These are phyloP conservation scores for Petrocephalus microphthalmus DNA, from an alignment of 2,113 vertebrate species.

Conservation along the genomic window DNA sequence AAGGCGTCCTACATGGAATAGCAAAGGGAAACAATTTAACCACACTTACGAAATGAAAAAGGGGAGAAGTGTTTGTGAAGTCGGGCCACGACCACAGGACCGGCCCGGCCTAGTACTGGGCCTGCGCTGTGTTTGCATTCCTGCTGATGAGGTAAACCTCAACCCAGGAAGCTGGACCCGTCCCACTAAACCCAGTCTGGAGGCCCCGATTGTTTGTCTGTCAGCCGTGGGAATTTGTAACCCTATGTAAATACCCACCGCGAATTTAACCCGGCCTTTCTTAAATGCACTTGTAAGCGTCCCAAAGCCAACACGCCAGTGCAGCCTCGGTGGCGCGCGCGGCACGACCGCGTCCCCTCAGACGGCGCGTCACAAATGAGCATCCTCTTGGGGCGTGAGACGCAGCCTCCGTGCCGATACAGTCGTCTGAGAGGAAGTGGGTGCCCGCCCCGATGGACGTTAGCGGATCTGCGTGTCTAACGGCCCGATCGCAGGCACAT, in stretches of 20 bases:
- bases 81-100: neutral
- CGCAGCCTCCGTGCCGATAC: neutral
- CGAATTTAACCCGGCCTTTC: conserved; percentile 4
- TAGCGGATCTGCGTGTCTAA: neutral
- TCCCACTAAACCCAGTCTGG: neutral
- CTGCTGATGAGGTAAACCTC: conserved; percentile 19
- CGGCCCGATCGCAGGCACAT: neutral
- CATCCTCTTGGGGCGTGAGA: neutral
- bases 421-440: neutral
- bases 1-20: neutral
- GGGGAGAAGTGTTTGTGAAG: neutral
- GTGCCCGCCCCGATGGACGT: too few species aligned
- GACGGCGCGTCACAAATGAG: neutral
- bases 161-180: neutral
- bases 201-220: neutral
- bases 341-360: neutral
- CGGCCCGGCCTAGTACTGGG: neutral
- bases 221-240: conserved; percentile 26
- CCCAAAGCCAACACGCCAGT: conserved; percentile 34
- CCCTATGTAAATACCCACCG: conserved; percentile 21
- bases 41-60: neutral
- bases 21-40: neutral
- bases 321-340: neutral
- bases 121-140: conserved; percentile 13
- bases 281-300: conserved; percentile 17